Base-by-base conservation (phyloP, 2,797 vertebrate species). In the Knipowitschia caucasica region DNA sequence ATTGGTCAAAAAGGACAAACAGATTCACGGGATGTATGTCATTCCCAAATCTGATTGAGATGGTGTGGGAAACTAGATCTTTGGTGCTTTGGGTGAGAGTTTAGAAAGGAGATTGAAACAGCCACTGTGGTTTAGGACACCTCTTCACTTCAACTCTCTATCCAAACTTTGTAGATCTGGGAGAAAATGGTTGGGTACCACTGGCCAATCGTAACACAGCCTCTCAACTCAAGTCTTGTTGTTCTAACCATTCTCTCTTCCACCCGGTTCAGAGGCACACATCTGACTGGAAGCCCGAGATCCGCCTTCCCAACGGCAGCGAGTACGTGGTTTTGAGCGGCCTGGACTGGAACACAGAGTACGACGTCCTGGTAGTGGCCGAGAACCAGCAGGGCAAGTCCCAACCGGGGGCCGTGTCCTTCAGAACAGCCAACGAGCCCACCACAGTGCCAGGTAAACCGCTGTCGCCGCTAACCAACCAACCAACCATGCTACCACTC, bases 301-400 rank as follows among this genome's bases (percentile, higher is more conserved):
- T 96, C 77, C 86, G 93, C 52, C 59, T 95, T 4, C 93, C 97
- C 0, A 77, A 83, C 0, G 61, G 50, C 84, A 97, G 94, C 0
- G 92, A 97, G 64, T 90, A 94, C 3, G 80, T 92, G 18, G 64
- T 92, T 74, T 92, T 99, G 55, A 91, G 72, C 10, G 82, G 92
- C 1, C 89, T 99, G 71, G 94, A 98, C 12, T 99, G 96, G 95
- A 94, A 98, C 9, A 94, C 93, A 0, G 97, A 98, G 62, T 99
- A 99, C 0, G 95, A 96, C 73, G 89, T 99, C n/a, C 86, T 75
- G 0, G 94, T 98, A 65, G 84, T 95, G 42, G 97, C 97, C 0
- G 94, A 95, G 83, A 99, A 99, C 69, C 92, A 93, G 78, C 92
- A 93, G 78, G 97, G 97, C 53, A 93, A 91, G 50, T 99, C 97